Evolutionary conservation across 2,888 invertebrate species (phyloP).

Genomic region (Pegoplata infirma): DNA sequence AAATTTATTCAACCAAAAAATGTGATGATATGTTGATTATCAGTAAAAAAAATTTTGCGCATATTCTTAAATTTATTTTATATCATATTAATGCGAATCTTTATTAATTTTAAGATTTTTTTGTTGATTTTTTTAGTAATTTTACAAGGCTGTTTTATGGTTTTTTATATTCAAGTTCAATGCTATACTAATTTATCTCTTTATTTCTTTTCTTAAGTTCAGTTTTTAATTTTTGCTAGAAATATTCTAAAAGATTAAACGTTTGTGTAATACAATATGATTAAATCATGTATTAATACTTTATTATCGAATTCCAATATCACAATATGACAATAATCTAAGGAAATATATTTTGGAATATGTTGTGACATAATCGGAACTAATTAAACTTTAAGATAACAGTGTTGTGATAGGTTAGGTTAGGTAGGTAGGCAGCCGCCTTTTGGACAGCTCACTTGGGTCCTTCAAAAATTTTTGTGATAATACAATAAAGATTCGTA

Average conservation of each 20-base stretch:
- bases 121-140: slow-evolving; percentile 26
- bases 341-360: too few species aligned
- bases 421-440: too few species aligned
- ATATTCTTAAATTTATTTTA: slow-evolving; percentile 20
- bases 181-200: slow-evolving; percentile 31
- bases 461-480: too few species aligned
- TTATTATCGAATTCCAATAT: too few species aligned
- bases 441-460: too few species aligned
- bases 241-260: background rate
- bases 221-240: background rate
- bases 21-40: slow-evolving; percentile 51
- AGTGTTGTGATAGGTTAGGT: too few species aligned
- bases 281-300: too few species aligned
- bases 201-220: background rate
- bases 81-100: slow-evolving; percentile 19
- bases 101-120: slow-evolving; percentile 7
- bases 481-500: too few species aligned
- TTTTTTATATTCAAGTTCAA: slow-evolving; percentile 48
- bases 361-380: too few species aligned
- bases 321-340: too few species aligned
- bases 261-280: background rate
- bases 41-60: slow-evolving; percentile 1
- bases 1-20: slow-evolving; percentile 41
- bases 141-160: slow-evolving; percentile 40
- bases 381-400: too few species aligned